Percentiles rank a stretch among this genome's conserved stretches.
Evolutionary conservation across 2,113 vertebrate species (phyloP).

Genomic region (Saguinus imperator): DNA sequence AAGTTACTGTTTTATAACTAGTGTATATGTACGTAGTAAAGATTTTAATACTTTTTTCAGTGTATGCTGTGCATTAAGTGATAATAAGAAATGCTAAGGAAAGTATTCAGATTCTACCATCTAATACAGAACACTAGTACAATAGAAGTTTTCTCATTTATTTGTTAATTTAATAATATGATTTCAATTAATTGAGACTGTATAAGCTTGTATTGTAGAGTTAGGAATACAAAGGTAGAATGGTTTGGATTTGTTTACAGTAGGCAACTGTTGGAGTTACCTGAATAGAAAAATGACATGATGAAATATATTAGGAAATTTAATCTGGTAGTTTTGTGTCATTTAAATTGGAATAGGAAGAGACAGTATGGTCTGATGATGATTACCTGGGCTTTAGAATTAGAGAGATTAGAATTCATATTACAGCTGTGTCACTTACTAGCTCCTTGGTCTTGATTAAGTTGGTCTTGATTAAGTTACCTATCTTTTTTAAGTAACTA

Average conservation of each 20-base stretch:
- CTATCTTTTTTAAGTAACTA: neutral
- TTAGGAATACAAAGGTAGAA: slow-evolving; percentile 28
- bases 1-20: neutral
- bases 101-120: neutral
- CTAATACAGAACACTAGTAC: neutral
- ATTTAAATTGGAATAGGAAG: neutral
- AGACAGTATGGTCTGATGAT: neutral
- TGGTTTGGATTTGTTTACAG: neutral
- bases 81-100: neutral
- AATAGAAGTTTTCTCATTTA: slow-evolving; percentile 14
- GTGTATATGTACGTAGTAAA: neutral
- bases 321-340: neutral
- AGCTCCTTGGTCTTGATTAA: slow-evolving; percentile 5
- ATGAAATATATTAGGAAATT: slow-evolving; percentile 17
- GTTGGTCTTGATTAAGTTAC: too few relatives aligned
- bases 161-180: slow-evolving; percentile 13
- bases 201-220: neutral
- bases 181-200: slow-evolving; percentile 7
- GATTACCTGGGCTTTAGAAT: neutral
- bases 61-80: neutral
- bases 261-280: neutral
- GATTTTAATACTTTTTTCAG: neutral
- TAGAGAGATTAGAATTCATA: neutral
- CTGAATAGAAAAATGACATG: neutral
- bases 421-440: neutral